Conservation (phyloP, 2,113 vertebrate species). For the Hiodon alosoides region DNA sequence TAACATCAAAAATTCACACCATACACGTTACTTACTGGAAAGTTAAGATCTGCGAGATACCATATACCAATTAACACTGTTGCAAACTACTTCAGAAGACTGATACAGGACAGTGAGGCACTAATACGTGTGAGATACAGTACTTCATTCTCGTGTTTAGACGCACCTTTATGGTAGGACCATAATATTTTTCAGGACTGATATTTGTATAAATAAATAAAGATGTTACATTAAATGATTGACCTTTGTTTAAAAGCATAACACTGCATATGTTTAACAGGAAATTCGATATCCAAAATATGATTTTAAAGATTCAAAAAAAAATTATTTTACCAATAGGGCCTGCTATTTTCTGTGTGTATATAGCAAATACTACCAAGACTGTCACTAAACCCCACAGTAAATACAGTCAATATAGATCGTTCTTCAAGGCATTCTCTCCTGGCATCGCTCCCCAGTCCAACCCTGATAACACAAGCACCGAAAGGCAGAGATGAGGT, state of each 20-base stretch:
- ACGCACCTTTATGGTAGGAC: not conserved
- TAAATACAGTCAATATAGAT: not conserved
- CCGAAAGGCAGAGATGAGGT: slow-evolving; percentile 46
- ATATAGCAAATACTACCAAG: not conserved
- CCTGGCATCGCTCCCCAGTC: slow-evolving; percentile 59
- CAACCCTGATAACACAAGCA: slow-evolving; percentile 76
- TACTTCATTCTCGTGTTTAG: not conserved
- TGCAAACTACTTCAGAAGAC: not conserved
- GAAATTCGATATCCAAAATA: not conserved
- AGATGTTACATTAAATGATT: not conserved
- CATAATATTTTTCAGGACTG: slow-evolving; percentile 2
- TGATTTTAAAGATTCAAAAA: not conserved
- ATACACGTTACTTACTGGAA: not conserved
- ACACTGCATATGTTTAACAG: too few species aligned
- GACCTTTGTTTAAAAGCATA: not conserved
- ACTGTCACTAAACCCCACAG: too few species aligned
- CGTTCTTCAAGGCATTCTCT: not conserved
- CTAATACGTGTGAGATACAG: not conserved
- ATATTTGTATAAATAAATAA: slow-evolving; percentile 8
- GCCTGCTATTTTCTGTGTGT: not conserved
- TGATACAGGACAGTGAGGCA: not conserved
- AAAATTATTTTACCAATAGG: not conserved
- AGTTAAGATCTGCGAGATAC: too few species aligned
- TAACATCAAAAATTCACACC: not conserved
- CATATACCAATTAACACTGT: too few species aligned